Conservation (phyloP, 2,888 invertebrate species). For the Mantis religiosa region DNA sequence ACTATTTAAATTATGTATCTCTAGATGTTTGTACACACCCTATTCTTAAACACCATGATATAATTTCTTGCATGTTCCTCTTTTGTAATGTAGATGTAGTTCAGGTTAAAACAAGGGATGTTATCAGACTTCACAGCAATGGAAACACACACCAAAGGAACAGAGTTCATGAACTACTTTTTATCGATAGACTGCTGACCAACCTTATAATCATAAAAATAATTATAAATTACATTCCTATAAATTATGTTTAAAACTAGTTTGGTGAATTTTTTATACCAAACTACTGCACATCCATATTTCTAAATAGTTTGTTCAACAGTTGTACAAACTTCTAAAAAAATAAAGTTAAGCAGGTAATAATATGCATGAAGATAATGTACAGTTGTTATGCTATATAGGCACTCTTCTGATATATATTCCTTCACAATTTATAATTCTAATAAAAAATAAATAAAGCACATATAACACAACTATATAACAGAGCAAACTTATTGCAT, state of each 20-base stretch:
- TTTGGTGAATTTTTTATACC: not conserved
- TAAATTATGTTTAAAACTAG: constrained; percentile 4
- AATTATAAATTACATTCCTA: constrained; percentile 2
- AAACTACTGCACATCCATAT: not conserved
- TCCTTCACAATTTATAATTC: not conserved
- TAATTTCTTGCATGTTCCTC: not conserved
- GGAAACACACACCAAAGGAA: not conserved
- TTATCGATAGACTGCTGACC: not conserved
- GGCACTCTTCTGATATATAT: not conserved
- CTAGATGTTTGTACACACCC: not conserved
- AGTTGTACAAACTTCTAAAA: constrained; percentile 14
- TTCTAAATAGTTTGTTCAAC: constrained; percentile 9
- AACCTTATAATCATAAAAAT: not conserved
- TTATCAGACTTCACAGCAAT: not conserved
- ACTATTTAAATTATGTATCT: not conserved
- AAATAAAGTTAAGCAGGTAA: not conserved
- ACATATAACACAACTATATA: not conserved
- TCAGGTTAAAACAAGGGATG: not conserved
- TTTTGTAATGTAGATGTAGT: not conserved
- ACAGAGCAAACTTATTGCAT: not conserved
- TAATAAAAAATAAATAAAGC: not conserved
- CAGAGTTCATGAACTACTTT: not conserved
- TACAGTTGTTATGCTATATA: not conserved
- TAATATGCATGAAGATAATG: constrained; percentile 1
- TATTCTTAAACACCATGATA: not conserved